Evolutionary conservation across 2,888 invertebrate genomes (phyloP), one percentile per base, ranked within the genome.

Genomic region (Bellardia pandia): DNA sequence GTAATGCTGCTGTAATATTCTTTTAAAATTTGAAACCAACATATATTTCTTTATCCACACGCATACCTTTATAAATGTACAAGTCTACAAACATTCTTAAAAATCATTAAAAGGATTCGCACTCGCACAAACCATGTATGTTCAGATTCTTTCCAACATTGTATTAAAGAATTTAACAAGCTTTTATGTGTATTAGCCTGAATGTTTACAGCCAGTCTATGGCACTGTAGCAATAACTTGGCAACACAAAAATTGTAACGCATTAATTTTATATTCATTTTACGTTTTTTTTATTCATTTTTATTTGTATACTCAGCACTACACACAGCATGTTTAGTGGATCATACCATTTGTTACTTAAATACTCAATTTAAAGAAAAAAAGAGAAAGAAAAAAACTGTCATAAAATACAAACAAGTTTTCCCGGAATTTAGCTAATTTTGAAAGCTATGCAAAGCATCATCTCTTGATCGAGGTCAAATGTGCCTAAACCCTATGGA

Each of bases 231-330:
- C 69, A 76, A 77, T 76, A 71, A 76, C 69, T 75, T 82, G 76
- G 51, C 37, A 51, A 53, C 71, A 72, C 60, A 58, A 69, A 83
- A 77, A 77, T 48, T 71, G 53, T 77, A 77, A 83, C 71, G 77
- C 77, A 77, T 77, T 72, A 77, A 77, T 83, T 72, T 71, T 71
- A 62, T 77, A 71, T 83, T 64, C 42, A 14, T 75, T 75, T 75
- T 75, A 53, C 33, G 33, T 51, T 62, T 53, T 66, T 64, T 60
- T 53, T 53, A 58, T 51, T 42, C 42, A 45, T 68, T 58, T 58
- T 40, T 11, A 51, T 51, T 72, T 72, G 23, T 45, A 33, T 30
- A 33, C 30, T 37, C 68, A 13, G 14, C 30, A 7, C 48, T 8
- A 14, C 7, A n/a, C 2, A 62, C 11, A 30, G 62, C 37, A 62